Evolutionary conservation across 2,113 vertebrate species (phyloP).

Genomic region (Etheostoma cragini): DNA sequence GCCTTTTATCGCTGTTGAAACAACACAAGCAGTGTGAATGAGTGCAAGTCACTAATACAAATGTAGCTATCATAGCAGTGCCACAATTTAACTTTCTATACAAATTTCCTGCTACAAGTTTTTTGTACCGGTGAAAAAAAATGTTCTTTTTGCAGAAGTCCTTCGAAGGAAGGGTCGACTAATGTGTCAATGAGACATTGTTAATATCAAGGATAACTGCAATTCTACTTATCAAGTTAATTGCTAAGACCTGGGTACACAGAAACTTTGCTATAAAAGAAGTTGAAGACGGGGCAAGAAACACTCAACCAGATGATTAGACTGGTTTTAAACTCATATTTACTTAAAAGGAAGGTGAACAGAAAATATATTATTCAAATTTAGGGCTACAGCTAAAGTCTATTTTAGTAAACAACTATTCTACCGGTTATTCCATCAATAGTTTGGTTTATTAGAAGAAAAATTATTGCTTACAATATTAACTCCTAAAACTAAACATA

Average conservation of each 20-base stretch:
- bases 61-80: slow-evolving; percentile 39
- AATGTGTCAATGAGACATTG: not conserved
- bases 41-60: slow-evolving; percentile 58
- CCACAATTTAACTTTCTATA: slow-evolving; percentile 17
- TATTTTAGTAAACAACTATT: too few species aligned
- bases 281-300: not conserved
- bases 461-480: too few species aligned
- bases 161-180: not conserved
- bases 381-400: too few species aligned
- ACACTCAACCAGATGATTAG: not conserved
- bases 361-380: not conserved
- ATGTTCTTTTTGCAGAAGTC: not conserved
- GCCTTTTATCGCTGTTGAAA: slow-evolving; percentile 68
- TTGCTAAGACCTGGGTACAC: not conserved
- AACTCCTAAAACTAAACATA: too few species aligned
- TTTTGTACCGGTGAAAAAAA: not conserved
- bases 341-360: not conserved
- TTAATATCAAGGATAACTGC: not conserved
- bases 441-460: too few species aligned
- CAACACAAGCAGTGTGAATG: slow-evolving; percentile 54
- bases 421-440: too few species aligned
- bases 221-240: not conserved
- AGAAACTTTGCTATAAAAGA: not conserved
- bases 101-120: slow-evolving; percentile 11
- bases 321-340: not conserved